These are phyloP conservation scores for Mya arenaria DNA, from an alignment of 1,140 invertebrate species.

Conservation along the genomic window DNA sequence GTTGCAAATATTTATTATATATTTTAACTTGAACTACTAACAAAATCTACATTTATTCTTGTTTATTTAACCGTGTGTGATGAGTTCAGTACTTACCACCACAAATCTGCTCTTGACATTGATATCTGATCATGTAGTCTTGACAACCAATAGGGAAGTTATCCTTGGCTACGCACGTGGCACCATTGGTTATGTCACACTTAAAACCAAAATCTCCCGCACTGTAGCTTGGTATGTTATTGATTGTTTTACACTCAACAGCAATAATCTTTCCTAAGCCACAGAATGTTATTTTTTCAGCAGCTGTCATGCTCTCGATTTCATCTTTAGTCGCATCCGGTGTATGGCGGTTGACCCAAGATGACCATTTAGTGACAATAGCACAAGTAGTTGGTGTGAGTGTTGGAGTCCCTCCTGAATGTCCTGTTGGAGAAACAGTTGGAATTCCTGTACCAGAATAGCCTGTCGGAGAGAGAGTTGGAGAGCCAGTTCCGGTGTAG, in stretches of 20 bases:
- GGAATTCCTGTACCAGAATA: neutral
- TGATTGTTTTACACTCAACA: conserved; percentile 56
- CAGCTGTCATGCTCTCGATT: conserved; percentile 57
- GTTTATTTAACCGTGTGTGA: too few species aligned
- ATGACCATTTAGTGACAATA: conserved; percentile 39
- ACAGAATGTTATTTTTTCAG: conserved; percentile 55
- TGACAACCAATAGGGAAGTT: conserved; percentile 67
- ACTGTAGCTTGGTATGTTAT: conserved; percentile 55
- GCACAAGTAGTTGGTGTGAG: neutral
- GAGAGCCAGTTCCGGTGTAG: too few species aligned
- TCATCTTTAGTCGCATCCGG: conserved; percentile 53
- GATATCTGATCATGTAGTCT: conserved; percentile 78
- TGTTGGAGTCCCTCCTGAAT: neutral
- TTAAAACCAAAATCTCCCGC: conserved; percentile 44
- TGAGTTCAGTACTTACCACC: conserved; percentile 17
- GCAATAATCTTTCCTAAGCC: conserved; percentile 22
- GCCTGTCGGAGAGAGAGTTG: conserved; percentile 3
- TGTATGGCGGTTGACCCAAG: conserved; percentile 58
- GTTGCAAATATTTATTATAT: too few species aligned
- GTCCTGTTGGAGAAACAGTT: neutral
- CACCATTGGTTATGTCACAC: conserved; percentile 46
- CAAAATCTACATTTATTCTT: too few species aligned
- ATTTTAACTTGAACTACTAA: too few species aligned
- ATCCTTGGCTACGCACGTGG: conserved; percentile 40
- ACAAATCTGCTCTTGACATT: conserved; percentile 64